Evolutionary conservation across 2,797 vertebrate species (phyloP), one percentile per base, ranked within the genome.

Genomic region (Myotis daubentonii): DNA sequence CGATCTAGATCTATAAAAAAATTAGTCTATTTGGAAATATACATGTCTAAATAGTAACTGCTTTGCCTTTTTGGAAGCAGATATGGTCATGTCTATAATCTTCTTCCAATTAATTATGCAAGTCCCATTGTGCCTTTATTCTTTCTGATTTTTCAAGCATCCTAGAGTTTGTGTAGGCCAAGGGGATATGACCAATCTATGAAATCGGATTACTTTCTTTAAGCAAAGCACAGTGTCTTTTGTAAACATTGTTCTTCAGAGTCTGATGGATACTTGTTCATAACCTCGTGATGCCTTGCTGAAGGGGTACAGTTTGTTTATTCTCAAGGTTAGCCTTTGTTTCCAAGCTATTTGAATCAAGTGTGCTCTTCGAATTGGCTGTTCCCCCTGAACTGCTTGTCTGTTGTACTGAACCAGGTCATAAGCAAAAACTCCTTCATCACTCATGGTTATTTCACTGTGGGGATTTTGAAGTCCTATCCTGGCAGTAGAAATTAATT

Each of bases 111-210:
- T 72, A 76, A 51, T 82, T 74, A n/a, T 55, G 8, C 25, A 92
- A 60, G n/a, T 30, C 23, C 20, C 38, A n/a, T 28, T 1, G 5
- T 93, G 6, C 17, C 5, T 71, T 91, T 81, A 76, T 62, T 86
- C 30, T 74, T 86, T 71, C 11, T 92, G 33, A 87, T 89, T 93
- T 92, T 93, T 76, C 38, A 86, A 74, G 23, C 28, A 20, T 70
- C 6, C 20, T 72, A 53, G 44, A 66, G 19, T 91, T 92, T 23
- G 19, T 47, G 15, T 62, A 71, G 57, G 10, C 6, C 11, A 86
- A 91, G 81, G 4, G 3, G 5, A 6, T 57, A 57, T 53, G 17
- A 72, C 1, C 83, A 8, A 90, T 47, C 70, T 83, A n/a, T 72
- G 66, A 95, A 83, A 38, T 60, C 6, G 36, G 13, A 4, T 93